Conservation (phyloP, 2,113 vertebrate species). For the Notechis scutatus region DNA sequence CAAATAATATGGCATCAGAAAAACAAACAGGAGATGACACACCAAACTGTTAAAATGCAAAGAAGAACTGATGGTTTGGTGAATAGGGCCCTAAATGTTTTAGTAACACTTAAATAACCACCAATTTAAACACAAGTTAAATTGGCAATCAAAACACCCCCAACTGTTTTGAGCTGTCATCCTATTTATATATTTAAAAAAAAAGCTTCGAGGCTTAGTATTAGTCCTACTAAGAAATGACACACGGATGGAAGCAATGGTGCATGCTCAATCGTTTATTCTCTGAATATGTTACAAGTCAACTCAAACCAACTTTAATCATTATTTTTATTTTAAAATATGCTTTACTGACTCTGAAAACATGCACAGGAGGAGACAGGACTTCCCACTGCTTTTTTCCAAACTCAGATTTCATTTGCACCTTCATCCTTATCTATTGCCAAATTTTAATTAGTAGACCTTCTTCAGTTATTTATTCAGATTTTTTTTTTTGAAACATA, state of each 20-base stretch:
- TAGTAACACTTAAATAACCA: slow-evolving; percentile 62
- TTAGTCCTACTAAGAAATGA: slow-evolving; percentile 33
- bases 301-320: slow-evolving; percentile 44
- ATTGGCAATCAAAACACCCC: slow-evolving; percentile 61
- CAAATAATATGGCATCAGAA: slow-evolving; percentile 33
- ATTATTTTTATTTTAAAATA: slow-evolving; percentile 55
- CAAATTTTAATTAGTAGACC: slow-evolving; percentile 48
- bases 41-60: slow-evolving; percentile 50
- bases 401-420: slow-evolving; percentile 57
- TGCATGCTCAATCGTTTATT: slow-evolving; percentile 18
- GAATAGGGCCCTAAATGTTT: slow-evolving; percentile 60
- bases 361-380: slow-evolving; percentile 43
- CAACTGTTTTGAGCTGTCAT: slow-evolving; percentile 45
- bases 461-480: slow-evolving; percentile 31
- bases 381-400: slow-evolving; percentile 26
- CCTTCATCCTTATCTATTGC: slow-evolving; percentile 37
- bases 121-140: slow-evolving; percentile 64
- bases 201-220: slow-evolving; percentile 48
- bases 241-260: slow-evolving; percentile 31
- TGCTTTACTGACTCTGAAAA: slow-evolving; percentile 27
- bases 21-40: slow-evolving; percentile 13
- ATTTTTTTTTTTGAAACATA: background rate
- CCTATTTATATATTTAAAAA: slow-evolving; percentile 38
- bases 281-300: slow-evolving; percentile 25
- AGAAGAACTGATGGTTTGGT: slow-evolving; percentile 56